Conservation (phyloP, 2,113 vertebrate genomes). For the Ophthalmolycus amberensis region DNA sequence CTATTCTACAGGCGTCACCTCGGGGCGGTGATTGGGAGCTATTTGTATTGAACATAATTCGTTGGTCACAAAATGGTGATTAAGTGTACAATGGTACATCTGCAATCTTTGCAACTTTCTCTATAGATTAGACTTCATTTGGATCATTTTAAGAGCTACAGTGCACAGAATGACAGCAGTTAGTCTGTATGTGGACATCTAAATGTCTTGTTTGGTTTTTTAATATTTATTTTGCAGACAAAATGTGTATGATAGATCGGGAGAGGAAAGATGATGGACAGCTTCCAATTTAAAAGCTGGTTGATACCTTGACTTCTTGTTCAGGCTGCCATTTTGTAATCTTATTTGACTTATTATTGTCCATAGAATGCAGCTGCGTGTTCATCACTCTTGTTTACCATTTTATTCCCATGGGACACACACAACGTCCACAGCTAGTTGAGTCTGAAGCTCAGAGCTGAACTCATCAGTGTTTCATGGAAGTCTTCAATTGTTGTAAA, state of each 20-base stretch:
- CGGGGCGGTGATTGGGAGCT: neutral
- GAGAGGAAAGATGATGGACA: too few relatives aligned
- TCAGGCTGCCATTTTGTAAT: conserved; percentile 6
- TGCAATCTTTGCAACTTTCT: neutral
- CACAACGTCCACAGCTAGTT: neutral
- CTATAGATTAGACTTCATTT: neutral
- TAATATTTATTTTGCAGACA: neutral
- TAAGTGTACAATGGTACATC: neutral
- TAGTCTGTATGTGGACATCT: neutral
- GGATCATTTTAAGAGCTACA: neutral
- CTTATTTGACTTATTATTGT: neutral
- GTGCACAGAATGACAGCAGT: neutral
- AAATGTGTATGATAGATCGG: too few relatives aligned
- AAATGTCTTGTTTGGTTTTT: neutral
- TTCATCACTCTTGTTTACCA: conserved; percentile 11
- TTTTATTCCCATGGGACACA: conserved; percentile 11
- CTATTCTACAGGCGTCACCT: too few relatives aligned
- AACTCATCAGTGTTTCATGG: conserved; percentile 20
- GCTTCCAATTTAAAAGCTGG: neutral
- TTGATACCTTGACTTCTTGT: neutral
- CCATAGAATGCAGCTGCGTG: neutral
- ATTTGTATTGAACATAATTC: neutral
- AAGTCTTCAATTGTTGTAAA: conserved; percentile 22
- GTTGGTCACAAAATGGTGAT: neutral
- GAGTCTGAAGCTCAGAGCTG: neutral